Evolutionary conservation across 2,113 vertebrate genomes (phyloP).

Genomic region (Ciconia boyciana): DNA sequence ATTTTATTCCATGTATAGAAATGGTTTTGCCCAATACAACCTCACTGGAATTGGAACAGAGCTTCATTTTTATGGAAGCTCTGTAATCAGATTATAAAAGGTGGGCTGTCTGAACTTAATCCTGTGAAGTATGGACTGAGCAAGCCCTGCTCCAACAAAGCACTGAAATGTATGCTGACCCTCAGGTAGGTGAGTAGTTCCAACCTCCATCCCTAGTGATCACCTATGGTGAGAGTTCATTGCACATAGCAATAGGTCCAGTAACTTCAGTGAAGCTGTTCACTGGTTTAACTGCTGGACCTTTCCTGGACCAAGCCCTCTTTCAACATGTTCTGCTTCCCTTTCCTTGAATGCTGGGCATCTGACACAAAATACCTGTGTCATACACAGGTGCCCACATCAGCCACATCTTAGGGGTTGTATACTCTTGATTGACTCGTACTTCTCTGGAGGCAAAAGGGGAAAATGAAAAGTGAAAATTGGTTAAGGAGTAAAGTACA

Average conservation of each 20-base stretch:
- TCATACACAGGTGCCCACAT: background rate
- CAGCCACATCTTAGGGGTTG: background rate
- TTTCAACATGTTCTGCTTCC: background rate
- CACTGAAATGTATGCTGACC: background rate
- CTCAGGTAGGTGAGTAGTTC: background rate
- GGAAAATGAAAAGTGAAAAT: background rate
- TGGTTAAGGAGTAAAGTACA: background rate
- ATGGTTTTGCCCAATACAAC: background rate
- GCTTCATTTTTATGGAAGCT: background rate
- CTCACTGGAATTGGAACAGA: background rate
- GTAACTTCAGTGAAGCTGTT: background rate
- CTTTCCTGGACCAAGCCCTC: background rate
- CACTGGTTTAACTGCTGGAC: background rate
- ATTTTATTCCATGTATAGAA: background rate
- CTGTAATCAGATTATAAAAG: background rate
- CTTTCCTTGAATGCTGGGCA: background rate
- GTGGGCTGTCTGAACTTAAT: background rate
- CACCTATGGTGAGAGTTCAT: background rate
- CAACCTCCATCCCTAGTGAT: background rate
- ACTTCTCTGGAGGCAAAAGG: background rate
- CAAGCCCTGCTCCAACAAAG: background rate
- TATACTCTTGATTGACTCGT: background rate
- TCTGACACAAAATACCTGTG: background rate
- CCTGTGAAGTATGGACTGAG: background rate
- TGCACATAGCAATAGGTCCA: background rate